phyloP scores from a whole-genome alignment of 2,113 vertebrate genomes.

The Coptodon bakossiorum region DNA sequence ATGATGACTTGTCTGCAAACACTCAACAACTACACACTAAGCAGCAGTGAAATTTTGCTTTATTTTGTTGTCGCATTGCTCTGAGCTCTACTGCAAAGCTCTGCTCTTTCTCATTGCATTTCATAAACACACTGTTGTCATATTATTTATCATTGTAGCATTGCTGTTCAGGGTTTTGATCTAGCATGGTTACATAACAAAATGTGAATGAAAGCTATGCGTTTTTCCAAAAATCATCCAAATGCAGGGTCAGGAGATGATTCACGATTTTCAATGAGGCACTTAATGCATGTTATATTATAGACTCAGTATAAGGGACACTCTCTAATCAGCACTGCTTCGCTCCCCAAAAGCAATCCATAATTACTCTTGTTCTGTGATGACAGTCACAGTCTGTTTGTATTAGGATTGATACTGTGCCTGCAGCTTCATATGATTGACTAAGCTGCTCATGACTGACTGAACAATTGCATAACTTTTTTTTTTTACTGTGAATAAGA shows the following conservation, averaged over 20 bases:
- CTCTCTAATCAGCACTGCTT: background rate
- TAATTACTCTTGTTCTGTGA: background rate
- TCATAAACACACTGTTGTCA: background rate
- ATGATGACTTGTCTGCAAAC: background rate
- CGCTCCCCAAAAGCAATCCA: background rate
- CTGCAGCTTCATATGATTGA: background rate
- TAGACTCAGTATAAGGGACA: background rate
- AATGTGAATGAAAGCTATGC: background rate
- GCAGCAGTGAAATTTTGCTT: background rate
- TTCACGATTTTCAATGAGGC: background rate
- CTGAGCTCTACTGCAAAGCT: background rate
- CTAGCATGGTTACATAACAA: background rate
- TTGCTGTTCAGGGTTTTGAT: background rate
- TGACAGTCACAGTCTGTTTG: background rate
- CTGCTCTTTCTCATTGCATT: background rate
- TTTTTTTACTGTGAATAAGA: background rate
- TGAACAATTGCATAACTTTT: background rate
- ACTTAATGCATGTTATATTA: background rate
- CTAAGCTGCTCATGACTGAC: background rate
- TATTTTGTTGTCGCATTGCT: background rate
- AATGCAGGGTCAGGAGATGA: background rate
- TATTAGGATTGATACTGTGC: background rate
- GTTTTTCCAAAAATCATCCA: background rate
- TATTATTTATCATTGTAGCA: background rate
- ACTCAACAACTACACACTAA: background rate